Evolutionary conservation across 2,888 invertebrate genomes (phyloP).

Genomic region (Dorcus parallelipipedus): DNA sequence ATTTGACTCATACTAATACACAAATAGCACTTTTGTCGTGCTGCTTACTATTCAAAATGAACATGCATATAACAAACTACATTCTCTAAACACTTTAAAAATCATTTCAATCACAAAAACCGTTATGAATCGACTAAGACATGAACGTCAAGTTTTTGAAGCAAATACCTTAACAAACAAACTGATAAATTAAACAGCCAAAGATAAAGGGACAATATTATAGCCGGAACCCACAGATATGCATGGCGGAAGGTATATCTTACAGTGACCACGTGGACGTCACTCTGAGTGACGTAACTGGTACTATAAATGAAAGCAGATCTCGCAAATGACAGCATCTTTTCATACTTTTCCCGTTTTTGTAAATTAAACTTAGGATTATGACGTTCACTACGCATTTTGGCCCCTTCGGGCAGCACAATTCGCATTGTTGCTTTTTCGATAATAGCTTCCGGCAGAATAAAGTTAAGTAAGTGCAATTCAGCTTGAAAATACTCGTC

Average conservation of each 20-base stretch:
- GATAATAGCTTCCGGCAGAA: conserved; percentile 26
- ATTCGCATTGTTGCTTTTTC: conserved; percentile 25
- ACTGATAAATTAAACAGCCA: background rate
- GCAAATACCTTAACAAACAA: no score
- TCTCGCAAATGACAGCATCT: conserved; percentile 21
- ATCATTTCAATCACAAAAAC: background rate
- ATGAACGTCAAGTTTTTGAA: background rate
- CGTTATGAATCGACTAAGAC: background rate
- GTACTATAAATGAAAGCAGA: conserved; percentile 23
- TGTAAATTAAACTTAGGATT: no score
- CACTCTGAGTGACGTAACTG: conserved; percentile 25
- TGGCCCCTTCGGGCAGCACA: conserved; percentile 28
- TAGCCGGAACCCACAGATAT: no score
- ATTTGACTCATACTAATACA: no score
- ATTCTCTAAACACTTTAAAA: no score
- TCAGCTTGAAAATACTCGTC: conserved; percentile 17
- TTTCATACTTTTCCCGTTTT: no score
- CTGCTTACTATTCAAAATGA: no score
- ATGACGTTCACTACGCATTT: conserved; percentile 5
- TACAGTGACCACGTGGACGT: conserved; percentile 22
- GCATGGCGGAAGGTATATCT: conserved; percentile 14
- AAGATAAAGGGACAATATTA: no score
- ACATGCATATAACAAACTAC: no score
- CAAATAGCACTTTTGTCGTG: no score
- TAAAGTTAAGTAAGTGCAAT: conserved; percentile 30